Conservation (phyloP, 2,797 vertebrate species). For the Setipinna tenuifilis region DNA sequence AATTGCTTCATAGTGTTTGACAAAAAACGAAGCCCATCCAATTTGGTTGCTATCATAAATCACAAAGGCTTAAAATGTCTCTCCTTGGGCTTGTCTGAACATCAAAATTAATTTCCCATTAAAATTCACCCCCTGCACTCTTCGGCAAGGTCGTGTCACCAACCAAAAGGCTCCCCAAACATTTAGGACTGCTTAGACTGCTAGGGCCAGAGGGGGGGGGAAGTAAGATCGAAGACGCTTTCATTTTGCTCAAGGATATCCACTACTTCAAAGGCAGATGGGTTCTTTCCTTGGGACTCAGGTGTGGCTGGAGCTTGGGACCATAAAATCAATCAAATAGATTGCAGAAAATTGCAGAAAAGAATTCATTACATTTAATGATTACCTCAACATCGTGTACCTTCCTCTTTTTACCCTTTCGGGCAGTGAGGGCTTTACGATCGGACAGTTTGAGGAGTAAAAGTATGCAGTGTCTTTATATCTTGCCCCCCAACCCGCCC, state of each 20-base stretch:
- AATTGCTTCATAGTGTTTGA: background rate
- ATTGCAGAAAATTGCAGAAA: background rate
- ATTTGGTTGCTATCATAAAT: background rate
- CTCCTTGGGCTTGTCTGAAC: constrained; percentile 16
- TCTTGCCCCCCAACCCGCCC: background rate
- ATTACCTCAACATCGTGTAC: background rate
- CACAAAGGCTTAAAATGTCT: background rate
- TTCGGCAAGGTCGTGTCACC: background rate
- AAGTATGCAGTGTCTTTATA: background rate
- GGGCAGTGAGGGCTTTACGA: background rate
- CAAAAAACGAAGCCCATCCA: background rate
- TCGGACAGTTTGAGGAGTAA: background rate
- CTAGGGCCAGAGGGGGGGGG: background rate
- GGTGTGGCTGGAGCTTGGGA: background rate
- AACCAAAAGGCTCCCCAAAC: constrained; percentile 7
- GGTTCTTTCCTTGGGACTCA: background rate
- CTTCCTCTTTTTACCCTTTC: background rate
- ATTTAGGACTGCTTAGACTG: background rate
- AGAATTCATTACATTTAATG: background rate
- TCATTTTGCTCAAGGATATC: background rate
- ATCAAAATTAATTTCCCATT: constrained; percentile 18
- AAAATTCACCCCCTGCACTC: constrained; percentile 15
- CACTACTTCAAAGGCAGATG: background rate
- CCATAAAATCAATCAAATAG: background rate
- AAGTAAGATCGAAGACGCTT: background rate